Percentiles rank a stretch among this genome's conserved stretches.
phyloP scores from a whole-genome alignment of 2,888 invertebrate species.

The Eulithis prunata region DNA sequence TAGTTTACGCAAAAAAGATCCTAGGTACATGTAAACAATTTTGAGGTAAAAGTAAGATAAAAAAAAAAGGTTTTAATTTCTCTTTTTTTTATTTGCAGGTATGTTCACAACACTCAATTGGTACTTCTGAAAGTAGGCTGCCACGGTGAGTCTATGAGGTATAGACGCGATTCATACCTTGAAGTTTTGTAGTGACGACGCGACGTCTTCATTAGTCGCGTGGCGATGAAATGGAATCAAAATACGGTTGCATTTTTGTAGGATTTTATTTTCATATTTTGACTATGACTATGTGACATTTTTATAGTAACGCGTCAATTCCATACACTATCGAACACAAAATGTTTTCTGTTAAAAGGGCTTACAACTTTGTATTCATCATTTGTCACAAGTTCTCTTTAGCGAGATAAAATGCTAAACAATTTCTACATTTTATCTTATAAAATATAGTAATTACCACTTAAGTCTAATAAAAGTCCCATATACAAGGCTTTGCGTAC shows the following conservation, averaged over 20 bases:
- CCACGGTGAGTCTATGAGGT: background rate
- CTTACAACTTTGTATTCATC: background rate
- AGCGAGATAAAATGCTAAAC: background rate
- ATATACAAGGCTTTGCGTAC: background rate
- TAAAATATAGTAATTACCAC: background rate
- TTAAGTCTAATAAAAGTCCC: slow-evolving; percentile 3
- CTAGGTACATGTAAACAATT: too few relatives aligned
- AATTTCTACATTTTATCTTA: background rate
- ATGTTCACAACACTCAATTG: slow-evolving; percentile 1
- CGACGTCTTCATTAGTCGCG: too few relatives aligned
- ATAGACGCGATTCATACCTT: background rate
- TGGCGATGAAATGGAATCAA: too few relatives aligned
- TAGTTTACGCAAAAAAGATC: too few relatives aligned
- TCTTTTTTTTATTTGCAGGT: slow-evolving; percentile 20
- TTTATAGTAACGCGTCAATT: too few relatives aligned
- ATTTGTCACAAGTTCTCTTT: too few relatives aligned
- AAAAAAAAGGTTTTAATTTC: background rate
- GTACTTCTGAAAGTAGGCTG: background rate
- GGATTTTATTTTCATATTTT: too few relatives aligned
- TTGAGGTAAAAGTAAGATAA: too few relatives aligned
- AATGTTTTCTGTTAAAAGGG: too few relatives aligned
- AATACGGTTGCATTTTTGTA: too few relatives aligned
- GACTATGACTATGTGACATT: too few relatives aligned
- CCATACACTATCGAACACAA: too few relatives aligned
- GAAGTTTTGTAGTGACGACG: background rate